Percentiles rank a stretch among this genome's conserved stretches.
Evolutionary conservation across 1,140 invertebrate species (phyloP).

Genomic region (Hetaerina americana): DNA sequence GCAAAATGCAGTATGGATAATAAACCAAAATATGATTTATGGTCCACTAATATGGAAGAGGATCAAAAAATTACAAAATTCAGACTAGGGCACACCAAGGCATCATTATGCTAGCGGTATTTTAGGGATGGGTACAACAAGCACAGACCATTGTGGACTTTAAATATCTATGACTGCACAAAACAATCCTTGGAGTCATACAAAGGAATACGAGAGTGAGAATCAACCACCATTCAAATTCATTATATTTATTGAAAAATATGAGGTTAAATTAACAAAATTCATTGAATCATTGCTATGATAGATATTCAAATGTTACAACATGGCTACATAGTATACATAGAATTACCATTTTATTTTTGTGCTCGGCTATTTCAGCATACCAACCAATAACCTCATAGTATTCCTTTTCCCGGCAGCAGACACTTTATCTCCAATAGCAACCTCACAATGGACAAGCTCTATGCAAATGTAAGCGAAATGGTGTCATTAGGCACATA

Average conservation of each 20-base stretch:
- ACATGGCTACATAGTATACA: background rate
- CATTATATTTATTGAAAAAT: constrained; percentile 1
- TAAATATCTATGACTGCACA: no score
- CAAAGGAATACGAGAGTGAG: no score
- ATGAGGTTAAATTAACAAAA: background rate
- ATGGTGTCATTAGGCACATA: background rate
- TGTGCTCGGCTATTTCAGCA: background rate
- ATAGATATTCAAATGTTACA: background rate
- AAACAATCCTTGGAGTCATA: no score
- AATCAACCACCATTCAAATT: no score
- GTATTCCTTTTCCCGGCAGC: background rate
- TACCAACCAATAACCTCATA: background rate
- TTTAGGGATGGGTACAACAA: no score
- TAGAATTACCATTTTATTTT: background rate
- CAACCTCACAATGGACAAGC: background rate
- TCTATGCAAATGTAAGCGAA: background rate
- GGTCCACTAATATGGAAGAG: no score
- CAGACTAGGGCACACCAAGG: no score
- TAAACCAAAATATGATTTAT: no score
- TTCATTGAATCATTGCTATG: background rate
- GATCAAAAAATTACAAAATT: no score
- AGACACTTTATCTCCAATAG: background rate
- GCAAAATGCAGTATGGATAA: no score
- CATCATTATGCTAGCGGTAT: no score
- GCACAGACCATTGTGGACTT: no score